Base-by-base conservation (phyloP, 2,113 vertebrate genomes). In the Natator depressus region DNA sequence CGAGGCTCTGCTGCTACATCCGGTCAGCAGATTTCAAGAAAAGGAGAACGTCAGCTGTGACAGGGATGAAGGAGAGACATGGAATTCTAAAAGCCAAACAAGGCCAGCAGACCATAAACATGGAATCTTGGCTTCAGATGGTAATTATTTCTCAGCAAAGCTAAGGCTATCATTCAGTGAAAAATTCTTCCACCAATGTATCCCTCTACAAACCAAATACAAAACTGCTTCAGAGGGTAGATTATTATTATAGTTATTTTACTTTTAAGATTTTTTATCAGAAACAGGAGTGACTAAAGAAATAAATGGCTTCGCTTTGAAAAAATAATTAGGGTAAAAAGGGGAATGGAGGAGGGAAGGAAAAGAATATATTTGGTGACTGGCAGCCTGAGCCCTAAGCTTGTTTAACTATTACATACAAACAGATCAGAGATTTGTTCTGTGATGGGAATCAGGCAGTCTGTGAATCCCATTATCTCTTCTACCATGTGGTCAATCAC, bases 81-180 rank as follows among this genome's bases (percentile, higher is more conserved):
- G 11, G 42, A 75, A 95, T 82, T 72, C 81, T 55, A 79, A 85
- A 93, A 93, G 80, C 8, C 47, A 81, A 95, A 91, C 46, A 57
- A 88, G 57, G 75, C 78, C 38, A 95, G 50, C 0, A 86, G 85
- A 86, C 81, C 85, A 95, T 42, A 88, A 95, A 84, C 62, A 53
- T 0, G 46, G 38, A 7, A 65, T 85, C 53, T 95, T 91, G 90
- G 92, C 89, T 94, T 95, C 79, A 81, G 83, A 80, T 42, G 22
- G 1, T 57, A 84, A 94, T 96, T 96, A 95, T 55, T 88, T 93
- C n/a, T 11, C 81, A 81, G n/a, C n/a, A 95, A 94, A 94, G 17
- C 29, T 91, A 13, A 93, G 50, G 35, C 75, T 81, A 42, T 90
- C 91, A 27, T 55, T 31, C 82, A 87, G 20, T 16, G 31, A 19